Conservation (phyloP, 2,113 vertebrate genomes). For the Macrotus californicus region DNA sequence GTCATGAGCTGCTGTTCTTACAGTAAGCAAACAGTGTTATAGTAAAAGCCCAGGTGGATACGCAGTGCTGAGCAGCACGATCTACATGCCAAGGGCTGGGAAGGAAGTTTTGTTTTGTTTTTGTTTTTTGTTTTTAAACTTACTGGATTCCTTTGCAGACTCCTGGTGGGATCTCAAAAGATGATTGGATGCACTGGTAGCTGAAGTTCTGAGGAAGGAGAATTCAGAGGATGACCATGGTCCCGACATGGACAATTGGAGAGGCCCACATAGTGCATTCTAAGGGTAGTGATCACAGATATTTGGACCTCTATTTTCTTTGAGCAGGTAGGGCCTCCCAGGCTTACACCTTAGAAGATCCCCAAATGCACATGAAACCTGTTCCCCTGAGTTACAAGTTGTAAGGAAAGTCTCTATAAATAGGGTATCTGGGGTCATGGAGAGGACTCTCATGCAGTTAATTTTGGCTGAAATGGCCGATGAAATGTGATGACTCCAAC, state of each 20-base stretch:
- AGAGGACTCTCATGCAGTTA: neutral
- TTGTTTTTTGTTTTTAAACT: neutral
- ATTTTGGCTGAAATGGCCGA: neutral
- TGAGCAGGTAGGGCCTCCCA: neutral
- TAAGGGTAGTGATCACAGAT: neutral
- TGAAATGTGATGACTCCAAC: neutral
- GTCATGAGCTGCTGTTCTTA: neutral
- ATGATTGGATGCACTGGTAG: fast-evolving
- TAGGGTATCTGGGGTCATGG: neutral
- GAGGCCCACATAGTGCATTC: neutral
- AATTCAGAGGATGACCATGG: neutral
- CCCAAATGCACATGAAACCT: neutral
- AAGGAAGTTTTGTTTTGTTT: neutral
- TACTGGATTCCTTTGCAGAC: no score
- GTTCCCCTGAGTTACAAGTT: neutral
- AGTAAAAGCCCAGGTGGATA: neutral
- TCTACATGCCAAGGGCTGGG: neutral
- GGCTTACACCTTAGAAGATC: neutral
- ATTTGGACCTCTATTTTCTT: neutral
- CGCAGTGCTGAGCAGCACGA: fast-evolving
- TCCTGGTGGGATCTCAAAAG: neutral
- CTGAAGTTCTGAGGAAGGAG: neutral
- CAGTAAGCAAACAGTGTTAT: neutral
- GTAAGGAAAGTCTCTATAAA: neutral
- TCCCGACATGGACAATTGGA: neutral